Base-by-base conservation (phyloP, 2,888 invertebrate genomes). In the Nipponacmea schrenckii region DNA sequence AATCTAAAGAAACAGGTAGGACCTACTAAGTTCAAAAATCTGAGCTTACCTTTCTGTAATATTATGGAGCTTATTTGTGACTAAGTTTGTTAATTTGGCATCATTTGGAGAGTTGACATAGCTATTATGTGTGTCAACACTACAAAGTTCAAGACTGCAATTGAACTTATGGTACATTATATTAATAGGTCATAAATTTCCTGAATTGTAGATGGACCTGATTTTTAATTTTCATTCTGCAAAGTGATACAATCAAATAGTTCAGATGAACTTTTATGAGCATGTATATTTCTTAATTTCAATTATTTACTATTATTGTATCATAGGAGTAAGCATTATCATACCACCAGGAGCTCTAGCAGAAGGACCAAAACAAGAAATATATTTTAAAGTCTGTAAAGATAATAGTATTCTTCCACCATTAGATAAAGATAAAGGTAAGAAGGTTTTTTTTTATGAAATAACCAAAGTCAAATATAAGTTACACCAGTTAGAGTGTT, bases 401-500 rank as follows among this genome's bases (percentile, higher is more conserved):
- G 93, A 94, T 90, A 93, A 94, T 89, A 91, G 85, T 63, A 87
- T 90, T 75, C 90, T 90, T 75, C 95, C 96, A 79, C 95, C 96
- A 75, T 92, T 96, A 90, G 95, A 96, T 91, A 92, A 94, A 91
- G 94, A 95, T 90, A 95, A 95, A 92, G 95, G 95, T 95, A 93
- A 70, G 80, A 8, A 68, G 12, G 8, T 39, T 7, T 62, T n/a
- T 20, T 31, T 44, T 17, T 27, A 17, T 48, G 15, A 17, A 15
- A 48, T 48, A n/a, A n/a, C n/a, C n/a, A n/a, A n/a, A n/a, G n/a
- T n/a, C n/a, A n/a, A n/a, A n/a, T n/a, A n/a, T n/a, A n/a, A n/a
- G n/a, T n/a, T n/a, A n/a, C n/a, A n/a, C n/a, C n/a, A n/a, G n/a
- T n/a, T 5, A 39, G 39, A 5, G 10, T 39, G 10, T 39, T 39